Evolutionary conservation across 2,797 vertebrate genomes (phyloP).

Genomic region (Esox masquinongy): DNA sequence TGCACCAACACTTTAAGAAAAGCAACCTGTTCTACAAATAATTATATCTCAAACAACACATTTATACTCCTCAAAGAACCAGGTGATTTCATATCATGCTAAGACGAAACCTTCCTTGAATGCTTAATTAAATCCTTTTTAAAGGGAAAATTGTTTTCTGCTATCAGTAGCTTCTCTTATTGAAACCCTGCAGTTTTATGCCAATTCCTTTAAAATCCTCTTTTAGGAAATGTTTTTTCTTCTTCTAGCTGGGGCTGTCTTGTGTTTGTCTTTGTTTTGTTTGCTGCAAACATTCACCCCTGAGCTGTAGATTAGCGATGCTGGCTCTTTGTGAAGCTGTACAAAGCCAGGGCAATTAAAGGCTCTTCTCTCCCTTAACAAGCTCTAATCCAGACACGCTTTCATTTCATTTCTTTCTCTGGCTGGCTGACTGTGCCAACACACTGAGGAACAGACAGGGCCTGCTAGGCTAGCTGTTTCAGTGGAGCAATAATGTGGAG

Average conservation of each 20-base stretch:
- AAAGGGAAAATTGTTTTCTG: background rate
- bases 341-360: conserved; percentile 76
- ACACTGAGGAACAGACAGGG: conserved; percentile 53
- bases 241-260: conserved; percentile 13
- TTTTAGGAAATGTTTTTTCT: conserved; percentile 36
- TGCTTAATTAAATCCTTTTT: no score
- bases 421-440: conserved; percentile 56
- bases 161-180: conserved; percentile 26
- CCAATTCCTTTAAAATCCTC: conserved; percentile 46
- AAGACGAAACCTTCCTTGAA: background rate
- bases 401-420: conserved; percentile 74
- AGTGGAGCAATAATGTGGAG: conserved; percentile 52
- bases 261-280: conserved; percentile 40
- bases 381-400: conserved; percentile 80
- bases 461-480: conserved; percentile 42
- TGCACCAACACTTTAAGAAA: background rate
- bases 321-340: conserved; percentile 69
- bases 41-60: background rate
- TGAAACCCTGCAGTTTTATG: conserved; percentile 40
- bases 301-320: conserved; percentile 74
- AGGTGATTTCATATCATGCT: background rate
- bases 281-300: conserved; percentile 73
- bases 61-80: background rate
- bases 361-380: conserved; percentile 71
- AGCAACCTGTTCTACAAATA: background rate